Evolutionary conservation across 2,888 invertebrate genomes (phyloP).

Genomic region (Julus scanicus): DNA sequence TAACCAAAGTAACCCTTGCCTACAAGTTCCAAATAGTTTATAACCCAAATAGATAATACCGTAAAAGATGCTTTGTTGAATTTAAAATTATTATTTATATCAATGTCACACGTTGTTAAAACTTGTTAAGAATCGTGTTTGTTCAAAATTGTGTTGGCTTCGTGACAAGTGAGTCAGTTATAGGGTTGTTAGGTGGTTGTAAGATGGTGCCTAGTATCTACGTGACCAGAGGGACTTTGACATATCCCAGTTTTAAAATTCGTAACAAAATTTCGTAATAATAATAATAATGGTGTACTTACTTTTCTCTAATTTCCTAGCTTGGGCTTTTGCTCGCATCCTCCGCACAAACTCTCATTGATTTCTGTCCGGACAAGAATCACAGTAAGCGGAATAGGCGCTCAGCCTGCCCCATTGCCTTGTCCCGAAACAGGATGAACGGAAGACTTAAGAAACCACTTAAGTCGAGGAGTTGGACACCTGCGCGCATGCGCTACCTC

Average conservation of each 20-base stretch:
- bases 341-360: slow-evolving; percentile 28
- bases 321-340: slow-evolving; percentile 50
- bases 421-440: slow-evolving; percentile 48
- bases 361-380: background rate
- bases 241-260: no score
- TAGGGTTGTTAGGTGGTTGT: background rate
- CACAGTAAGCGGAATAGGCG: slow-evolving; percentile 30
- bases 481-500: slow-evolving; percentile 48
- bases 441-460: slow-evolving; percentile 25
- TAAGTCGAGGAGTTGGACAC: slow-evolving; percentile 9
- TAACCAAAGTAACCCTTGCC: no score
- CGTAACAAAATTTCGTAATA: background rate
- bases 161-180: background rate
- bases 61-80: no score
- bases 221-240: no score
- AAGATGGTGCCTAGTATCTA: no score
- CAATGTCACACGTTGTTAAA: background rate
- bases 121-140: background rate
- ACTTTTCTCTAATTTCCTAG: slow-evolving; percentile 47
- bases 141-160: background rate
- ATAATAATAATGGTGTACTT: background rate
- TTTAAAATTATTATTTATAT: no score
- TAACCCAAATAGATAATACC: no score
- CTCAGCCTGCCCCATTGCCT: slow-evolving; percentile 44
- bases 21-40: no score